These are phyloP conservation scores for Trichopria drosophilae DNA, from an alignment of 2,888 invertebrate species.

Conservation along the genomic window DNA sequence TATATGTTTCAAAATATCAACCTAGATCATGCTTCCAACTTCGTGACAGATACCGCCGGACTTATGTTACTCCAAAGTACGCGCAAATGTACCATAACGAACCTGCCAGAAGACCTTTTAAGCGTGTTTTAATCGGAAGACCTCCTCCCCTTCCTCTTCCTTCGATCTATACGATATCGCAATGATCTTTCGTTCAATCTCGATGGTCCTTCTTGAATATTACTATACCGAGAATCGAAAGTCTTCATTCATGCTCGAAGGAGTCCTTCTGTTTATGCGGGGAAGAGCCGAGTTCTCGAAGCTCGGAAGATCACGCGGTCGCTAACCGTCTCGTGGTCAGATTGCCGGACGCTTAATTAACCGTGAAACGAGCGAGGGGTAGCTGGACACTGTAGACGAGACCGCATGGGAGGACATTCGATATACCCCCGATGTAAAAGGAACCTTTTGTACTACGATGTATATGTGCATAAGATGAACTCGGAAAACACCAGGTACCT, in stretches of 20 bases:
- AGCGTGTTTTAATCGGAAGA: no score
- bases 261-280: conserved; percentile 50
- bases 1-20: conserved; percentile 18
- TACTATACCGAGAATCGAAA: conserved; percentile 16
- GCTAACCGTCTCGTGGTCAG: conserved; percentile 57
- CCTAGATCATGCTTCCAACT: background rate
- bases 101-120: conserved; percentile 21
- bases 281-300: conserved; percentile 46
- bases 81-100: conserved; percentile 18
- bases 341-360: conserved; percentile 58
- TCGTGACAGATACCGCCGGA: background rate
- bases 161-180: conserved; percentile 36
- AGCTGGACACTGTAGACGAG: conserved; percentile 54
- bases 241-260: conserved; percentile 53
- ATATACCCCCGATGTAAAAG: conserved; percentile 51
- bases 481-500: conserved; percentile 12
- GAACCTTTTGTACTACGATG: background rate
- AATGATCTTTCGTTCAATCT: conserved; percentile 19
- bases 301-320: conserved; percentile 44
- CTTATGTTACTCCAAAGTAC: background rate
- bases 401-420: conserved; percentile 55
- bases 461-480: background rate
- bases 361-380: conserved; percentile 58
- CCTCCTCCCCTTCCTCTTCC: no score
- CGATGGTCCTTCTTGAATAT: conserved; percentile 32